Base-by-base conservation (phyloP, 2,113 vertebrate genomes). In the Thomomys bottae region DNA sequence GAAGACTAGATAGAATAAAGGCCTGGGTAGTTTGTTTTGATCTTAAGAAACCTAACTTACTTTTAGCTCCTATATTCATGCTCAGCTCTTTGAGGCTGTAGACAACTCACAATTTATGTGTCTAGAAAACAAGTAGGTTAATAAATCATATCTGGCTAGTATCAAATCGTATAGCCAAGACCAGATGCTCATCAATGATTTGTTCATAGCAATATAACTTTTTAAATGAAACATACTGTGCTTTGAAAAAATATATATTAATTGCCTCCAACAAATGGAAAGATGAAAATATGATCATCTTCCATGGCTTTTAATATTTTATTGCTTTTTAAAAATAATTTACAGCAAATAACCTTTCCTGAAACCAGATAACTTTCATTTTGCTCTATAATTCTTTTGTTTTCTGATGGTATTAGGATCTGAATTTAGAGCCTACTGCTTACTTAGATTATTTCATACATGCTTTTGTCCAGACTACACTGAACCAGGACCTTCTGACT, bases 261-360 rank as follows among this genome's bases (percentile, higher is more conserved):
- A 34, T 24, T 24, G 9, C 78, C 32, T 88, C 64, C 80, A 59
- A 84, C 14, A 70, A 94, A 84, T 78, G 14, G 24, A 24, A 71
- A 84, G 78, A 71, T 76, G 1, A 66, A 84, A 84, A 79, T 66
- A 20, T 70, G 78, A 36, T 73, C 77, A 70, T 78, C 42, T 70
- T 82, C 81, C 82, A 70, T 73, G 61, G 40, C 40, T 90, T 94
- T 54, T 88, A 78, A 64, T 77, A 81, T 36, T 57, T 70, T 34
- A 38, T 67, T n/a, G 17, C n/a, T 72, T 63, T 76, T 77, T 36
- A 68, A 82, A 8, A 89, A 68, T 85, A 8, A 89, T 92, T 94
- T 79, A 54, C 14, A 91, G 40, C 4, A 84, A 78, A 15, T 23
- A 79, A 66, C 30, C 82, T 91, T 95, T 42, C 21, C 32, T 71